These are phyloP conservation scores for Prenolepis imparis DNA, from an alignment of 2,888 invertebrate species.

Conservation along the genomic window DNA sequence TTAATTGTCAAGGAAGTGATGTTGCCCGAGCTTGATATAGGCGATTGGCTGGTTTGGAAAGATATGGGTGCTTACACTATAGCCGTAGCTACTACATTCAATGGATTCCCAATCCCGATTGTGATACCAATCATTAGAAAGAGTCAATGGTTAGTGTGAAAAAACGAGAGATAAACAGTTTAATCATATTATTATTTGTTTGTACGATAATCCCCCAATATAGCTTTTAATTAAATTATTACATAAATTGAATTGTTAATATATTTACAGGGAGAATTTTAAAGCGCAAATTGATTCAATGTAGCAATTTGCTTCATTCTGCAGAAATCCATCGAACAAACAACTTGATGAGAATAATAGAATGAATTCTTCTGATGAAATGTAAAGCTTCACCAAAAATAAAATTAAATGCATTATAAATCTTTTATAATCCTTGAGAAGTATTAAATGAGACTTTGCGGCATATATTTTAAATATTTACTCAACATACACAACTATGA, in stretches of 20 bases:
- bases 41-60: constrained; percentile 89
- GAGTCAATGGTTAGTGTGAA: constrained; percentile 79
- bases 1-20: constrained; percentile 86
- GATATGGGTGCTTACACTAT: constrained; percentile 90
- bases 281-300: neutral
- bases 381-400: neutral
- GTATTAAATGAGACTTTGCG: neutral
- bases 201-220: neutral
- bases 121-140: constrained; percentile 83
- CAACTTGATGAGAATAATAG: neutral
- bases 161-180: neutral
- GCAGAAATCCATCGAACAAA: neutral
- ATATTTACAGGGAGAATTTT: constrained; percentile 22
- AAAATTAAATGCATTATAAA: neutral
- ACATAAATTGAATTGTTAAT: neutral
- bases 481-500: too few relatives aligned
- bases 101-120: constrained; percentile 87
- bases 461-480: too few relatives aligned
- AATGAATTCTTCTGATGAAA: neutral
- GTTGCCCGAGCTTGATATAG: constrained; percentile 87
- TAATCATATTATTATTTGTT: neutral
- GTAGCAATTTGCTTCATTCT: neutral
- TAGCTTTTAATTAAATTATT: neutral
- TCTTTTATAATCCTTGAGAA: neutral
- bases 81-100: constrained; percentile 87